Evolutionary conservation across 2,113 vertebrate genomes (phyloP).

Genomic region (Barbus barbus): DNA sequence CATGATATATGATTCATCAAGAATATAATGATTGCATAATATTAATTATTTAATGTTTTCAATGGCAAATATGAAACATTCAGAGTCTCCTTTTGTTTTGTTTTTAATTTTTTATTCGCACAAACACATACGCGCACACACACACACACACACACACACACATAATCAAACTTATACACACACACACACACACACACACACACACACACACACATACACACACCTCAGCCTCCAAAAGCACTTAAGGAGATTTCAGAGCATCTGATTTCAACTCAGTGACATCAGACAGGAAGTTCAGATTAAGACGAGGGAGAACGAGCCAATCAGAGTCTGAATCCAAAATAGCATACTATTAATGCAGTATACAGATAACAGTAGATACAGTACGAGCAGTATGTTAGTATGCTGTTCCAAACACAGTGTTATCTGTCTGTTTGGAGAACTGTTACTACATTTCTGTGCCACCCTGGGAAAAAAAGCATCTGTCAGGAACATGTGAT

Average conservation of each 20-base stretch:
- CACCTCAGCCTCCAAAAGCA: not conserved
- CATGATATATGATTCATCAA: not conserved
- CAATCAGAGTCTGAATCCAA: not conserved
- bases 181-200: not conserved
- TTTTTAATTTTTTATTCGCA: too few species aligned
- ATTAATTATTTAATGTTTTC: too few species aligned
- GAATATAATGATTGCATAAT: too few species aligned
- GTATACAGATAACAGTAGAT: not conserved
- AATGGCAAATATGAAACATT: not conserved
- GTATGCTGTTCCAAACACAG: not conserved
- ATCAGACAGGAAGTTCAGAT: not conserved
- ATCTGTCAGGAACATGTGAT: not conserved
- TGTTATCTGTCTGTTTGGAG: not conserved
- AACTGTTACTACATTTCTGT: not conserved
- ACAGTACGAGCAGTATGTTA: not conserved
- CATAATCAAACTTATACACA: too few species aligned
- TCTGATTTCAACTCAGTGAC: not conserved
- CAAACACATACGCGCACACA: not conserved
- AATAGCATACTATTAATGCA: not conserved
- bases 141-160: not conserved
- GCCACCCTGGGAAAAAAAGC: not conserved
- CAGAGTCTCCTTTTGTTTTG: too few species aligned
- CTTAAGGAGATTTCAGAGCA: constrained; percentile 12
- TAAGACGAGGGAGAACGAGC: not conserved
- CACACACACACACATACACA: not conserved